Conservation (phyloP, 2,797 vertebrate genomes). For the Pitangus sulphuratus region DNA sequence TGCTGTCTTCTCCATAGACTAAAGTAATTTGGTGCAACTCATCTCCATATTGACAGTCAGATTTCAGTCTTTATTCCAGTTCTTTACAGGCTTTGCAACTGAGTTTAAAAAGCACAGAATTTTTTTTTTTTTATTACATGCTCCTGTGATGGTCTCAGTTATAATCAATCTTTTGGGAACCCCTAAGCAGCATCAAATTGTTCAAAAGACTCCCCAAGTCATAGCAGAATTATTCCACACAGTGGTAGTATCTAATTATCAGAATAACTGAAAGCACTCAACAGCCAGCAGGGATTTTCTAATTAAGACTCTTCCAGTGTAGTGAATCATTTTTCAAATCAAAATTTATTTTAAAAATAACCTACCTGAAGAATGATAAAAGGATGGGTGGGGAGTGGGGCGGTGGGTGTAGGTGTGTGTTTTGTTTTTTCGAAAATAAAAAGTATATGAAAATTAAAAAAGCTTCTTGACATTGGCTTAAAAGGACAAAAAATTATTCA, state of each 20-base stretch:
- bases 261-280: slow-evolving; percentile 3
- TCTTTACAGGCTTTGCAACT: neutral
- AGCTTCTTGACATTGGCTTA: neutral
- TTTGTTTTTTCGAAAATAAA: neutral
- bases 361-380: neutral
- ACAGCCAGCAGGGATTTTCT: neutral
- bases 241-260: neutral
- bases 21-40: neutral
- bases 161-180: neutral
- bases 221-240: neutral
- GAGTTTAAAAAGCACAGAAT: neutral
- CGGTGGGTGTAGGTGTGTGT: rapidly evolving
- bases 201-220: neutral
- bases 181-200: slow-evolving; percentile 12
- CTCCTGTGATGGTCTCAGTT: neutral
- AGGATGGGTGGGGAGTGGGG: rapidly evolving
- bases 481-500: neutral
- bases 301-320: slow-evolving; percentile 1
- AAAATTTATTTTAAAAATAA: neutral
- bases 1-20: neutral
- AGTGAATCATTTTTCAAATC: neutral
- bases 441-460: neutral
- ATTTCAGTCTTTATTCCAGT: neutral
- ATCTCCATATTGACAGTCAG: neutral
- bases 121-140: neutral